Conservation (phyloP, 2,888 invertebrate species). For the Cheilosia impressa region DNA sequence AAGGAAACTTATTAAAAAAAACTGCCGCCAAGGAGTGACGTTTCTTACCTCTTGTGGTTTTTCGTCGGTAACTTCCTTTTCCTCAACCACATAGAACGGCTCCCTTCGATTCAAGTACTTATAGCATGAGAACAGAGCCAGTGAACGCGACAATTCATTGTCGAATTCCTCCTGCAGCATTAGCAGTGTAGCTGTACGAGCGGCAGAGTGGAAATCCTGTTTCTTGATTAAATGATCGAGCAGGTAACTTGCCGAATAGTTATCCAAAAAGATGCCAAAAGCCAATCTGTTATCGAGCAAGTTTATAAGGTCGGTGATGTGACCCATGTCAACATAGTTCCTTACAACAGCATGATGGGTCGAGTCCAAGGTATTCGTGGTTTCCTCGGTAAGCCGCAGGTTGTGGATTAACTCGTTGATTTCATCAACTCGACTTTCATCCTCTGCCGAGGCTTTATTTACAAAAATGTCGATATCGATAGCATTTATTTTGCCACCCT, state of each 20-base stretch:
- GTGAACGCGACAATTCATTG: slow-evolving; percentile 87
- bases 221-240: slow-evolving; percentile 91
- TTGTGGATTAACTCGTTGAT: slow-evolving; percentile 89
- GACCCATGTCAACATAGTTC: slow-evolving; percentile 84
- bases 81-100: slow-evolving; percentile 72
- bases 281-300: slow-evolving; percentile 92
- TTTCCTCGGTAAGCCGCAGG: slow-evolving; percentile 89
- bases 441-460: slow-evolving; percentile 86
- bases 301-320: slow-evolving; percentile 86
- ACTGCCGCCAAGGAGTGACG: slow-evolving; percentile 54
- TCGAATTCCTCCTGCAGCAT: slow-evolving; percentile 95
- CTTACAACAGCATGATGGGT: slow-evolving; percentile 92
- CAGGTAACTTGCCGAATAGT: slow-evolving; percentile 90
- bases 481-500: slow-evolving; percentile 87
- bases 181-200: slow-evolving; percentile 89
- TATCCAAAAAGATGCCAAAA: slow-evolving; percentile 96
- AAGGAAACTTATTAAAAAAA: slow-evolving; percentile 78
- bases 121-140: slow-evolving; percentile 90
- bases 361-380: slow-evolving; percentile 89
- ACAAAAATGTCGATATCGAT: slow-evolving; percentile 93
- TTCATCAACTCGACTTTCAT: slow-evolving; percentile 87
- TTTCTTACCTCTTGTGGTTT: slow-evolving; percentile 79
- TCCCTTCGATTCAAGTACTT: slow-evolving; percentile 86
- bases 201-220: slow-evolving; percentile 88
- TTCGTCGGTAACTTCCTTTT: slow-evolving; percentile 81